Conservation (phyloP, 2,888 invertebrate species). For the Drosophila anomalata region DNA sequence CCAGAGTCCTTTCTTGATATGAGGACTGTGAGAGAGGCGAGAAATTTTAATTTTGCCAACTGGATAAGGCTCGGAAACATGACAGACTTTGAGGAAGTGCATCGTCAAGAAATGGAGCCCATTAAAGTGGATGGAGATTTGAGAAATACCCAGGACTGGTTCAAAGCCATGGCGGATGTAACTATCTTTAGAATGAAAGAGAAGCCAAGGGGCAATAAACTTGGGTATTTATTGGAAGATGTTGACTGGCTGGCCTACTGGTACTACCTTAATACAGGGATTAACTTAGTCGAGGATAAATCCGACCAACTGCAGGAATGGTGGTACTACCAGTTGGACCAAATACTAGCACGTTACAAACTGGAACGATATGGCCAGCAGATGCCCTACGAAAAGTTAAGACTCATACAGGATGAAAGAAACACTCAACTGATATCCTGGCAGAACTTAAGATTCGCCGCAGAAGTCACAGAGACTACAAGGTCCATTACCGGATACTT, state of each 20-base stretch:
- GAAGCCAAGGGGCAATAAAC: not conserved
- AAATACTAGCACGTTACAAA: constrained; percentile 88
- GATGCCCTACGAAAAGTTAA: constrained; percentile 23
- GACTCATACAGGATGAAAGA: not conserved
- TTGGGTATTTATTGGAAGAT: constrained; percentile 86
- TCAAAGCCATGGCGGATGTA: constrained; percentile 55
- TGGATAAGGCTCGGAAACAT: constrained; percentile 37
- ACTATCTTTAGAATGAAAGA: constrained; percentile 41
- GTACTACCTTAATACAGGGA: constrained; percentile 83
- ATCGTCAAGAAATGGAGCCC: constrained; percentile 43
- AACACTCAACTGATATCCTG: constrained; percentile 20
- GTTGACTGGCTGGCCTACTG: constrained; percentile 86
- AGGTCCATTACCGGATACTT: constrained; percentile 11
- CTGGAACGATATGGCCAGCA: constrained; percentile 88
- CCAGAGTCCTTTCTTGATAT: constrained; percentile 90
- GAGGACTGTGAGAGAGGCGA: constrained; percentile 87
- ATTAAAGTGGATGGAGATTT: constrained; percentile 25
- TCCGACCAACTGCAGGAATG: constrained; percentile 86
- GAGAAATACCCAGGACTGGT: constrained; percentile 51
- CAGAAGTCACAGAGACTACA: not conserved
- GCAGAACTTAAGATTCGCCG: constrained; percentile 85
- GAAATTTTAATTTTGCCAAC: constrained; percentile 83
- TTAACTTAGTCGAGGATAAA: constrained; percentile 31
- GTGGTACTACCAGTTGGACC: constrained; percentile 87
- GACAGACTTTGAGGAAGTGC: constrained; percentile 10